phyloP scores from a whole-genome alignment of 2,113 vertebrate genomes.

The Barbus barbus region DNA sequence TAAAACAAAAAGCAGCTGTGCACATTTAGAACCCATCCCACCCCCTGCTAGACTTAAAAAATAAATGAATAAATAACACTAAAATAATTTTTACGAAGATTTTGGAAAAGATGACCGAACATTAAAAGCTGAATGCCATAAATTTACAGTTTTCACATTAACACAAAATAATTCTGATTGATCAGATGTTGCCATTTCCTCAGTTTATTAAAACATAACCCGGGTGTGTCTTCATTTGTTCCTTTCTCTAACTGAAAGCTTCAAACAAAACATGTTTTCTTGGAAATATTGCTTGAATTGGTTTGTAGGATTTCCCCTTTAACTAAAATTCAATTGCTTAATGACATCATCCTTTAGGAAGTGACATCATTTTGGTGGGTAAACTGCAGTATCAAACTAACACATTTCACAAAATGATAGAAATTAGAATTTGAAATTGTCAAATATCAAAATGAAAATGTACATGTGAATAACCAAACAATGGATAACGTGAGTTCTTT shows the following conservation, averaged over 20 bases:
- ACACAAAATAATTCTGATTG: background rate
- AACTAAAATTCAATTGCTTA: background rate
- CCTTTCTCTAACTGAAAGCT: background rate
- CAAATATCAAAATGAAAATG: background rate
- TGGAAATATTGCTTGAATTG: background rate
- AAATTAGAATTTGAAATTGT: background rate
- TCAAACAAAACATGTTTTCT: background rate
- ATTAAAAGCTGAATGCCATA: too few relatives aligned
- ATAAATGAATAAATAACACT: too few relatives aligned
- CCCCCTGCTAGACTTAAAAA: too few relatives aligned
- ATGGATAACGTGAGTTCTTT: background rate
- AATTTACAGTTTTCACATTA: too few relatives aligned
- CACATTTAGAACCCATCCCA: too few relatives aligned
- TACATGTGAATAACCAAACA: background rate
- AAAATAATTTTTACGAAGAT: too few relatives aligned
- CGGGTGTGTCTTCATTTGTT: background rate
- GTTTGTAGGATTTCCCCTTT: background rate
- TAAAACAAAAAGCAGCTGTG: too few relatives aligned
- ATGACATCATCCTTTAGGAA: background rate
- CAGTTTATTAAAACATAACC: background rate
- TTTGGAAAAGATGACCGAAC: too few relatives aligned
- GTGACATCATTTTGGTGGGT: background rate
- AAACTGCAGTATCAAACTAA: background rate
- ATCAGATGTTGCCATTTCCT: background rate
- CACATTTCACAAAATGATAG: background rate